Base-by-base conservation (phyloP, 2,113 vertebrate genomes). In the Cepphus grylle region DNA sequence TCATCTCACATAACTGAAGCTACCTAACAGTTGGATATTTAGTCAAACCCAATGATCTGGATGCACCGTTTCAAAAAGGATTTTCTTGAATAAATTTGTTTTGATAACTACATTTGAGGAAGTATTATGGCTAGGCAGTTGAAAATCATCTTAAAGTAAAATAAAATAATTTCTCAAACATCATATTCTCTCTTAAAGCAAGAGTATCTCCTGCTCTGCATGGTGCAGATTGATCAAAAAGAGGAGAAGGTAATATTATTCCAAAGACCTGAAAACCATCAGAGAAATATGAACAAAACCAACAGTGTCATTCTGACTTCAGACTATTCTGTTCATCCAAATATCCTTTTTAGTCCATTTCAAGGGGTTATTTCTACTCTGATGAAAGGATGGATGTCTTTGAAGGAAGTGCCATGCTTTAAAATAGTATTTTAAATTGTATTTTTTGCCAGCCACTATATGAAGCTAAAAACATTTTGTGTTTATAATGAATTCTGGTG, bases 131-230 rank as follows among this genome's bases (percentile, higher is more conserved):
- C 12, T 55, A 92, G 34, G 22, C 34, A 86, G 22, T 32, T 82
- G 79, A 71, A 87, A 85, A 81, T 66, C 5, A 88, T 88, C 83
- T 80, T 82, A 82, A 88, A 82, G 19, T 90, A 82, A 96, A 90
- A 95, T 79, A 66, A 94, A 82, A 82, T 85, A 9, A 69, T 23
- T 82, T 79, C n/a, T 58, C 0, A 7, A 80, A 43, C 32, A 70
- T 79, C 22, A 38, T 76, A 86, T 85, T 94, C 70, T 88, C 29
- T 94, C n/a, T 76, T 92, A 45, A 12, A 79, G 45, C 32, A 85
- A 53, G 13, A 86, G 6, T 71, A 76, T 82, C 43, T 77, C 32
- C 43, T 92, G 36, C 70, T 88, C 53, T 82, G 74, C 17, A 6
- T 79, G 42, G 30, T 62, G 70, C 83, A 56, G 22, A 42, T 70